A percentile compares a stretch with the other conserved stretches of the same genome.
Conservation (phyloP, 1,140 invertebrate species). For the Caenorhabditis briggsae region DNA sequence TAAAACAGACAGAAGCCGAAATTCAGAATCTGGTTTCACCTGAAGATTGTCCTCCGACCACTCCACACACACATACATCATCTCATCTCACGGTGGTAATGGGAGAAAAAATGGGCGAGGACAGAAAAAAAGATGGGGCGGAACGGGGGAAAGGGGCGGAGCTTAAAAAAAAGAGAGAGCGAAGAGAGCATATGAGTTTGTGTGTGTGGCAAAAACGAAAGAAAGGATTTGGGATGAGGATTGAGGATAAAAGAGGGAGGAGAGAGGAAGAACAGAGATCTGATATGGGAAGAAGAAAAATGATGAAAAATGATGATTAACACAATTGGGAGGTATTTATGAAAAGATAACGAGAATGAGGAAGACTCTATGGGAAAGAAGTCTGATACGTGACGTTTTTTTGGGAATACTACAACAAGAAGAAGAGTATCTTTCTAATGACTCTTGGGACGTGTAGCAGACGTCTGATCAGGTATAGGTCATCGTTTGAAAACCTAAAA, state of each 20-base stretch:
- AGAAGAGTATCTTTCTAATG: background rate
- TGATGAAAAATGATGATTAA: constrained; percentile 20
- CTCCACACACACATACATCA: background rate
- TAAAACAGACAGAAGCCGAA: background rate
- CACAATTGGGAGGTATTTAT: background rate
- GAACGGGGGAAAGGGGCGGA: constrained; percentile 21
- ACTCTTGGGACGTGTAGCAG: background rate
- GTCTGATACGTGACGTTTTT: constrained; percentile 18
- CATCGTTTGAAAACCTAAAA: background rate
- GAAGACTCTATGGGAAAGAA: background rate
- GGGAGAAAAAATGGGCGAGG: background rate
- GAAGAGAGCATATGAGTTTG: constrained; percentile 11
- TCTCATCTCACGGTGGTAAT: constrained; percentile 4
- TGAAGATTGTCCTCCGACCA: background rate
- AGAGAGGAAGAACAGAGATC: constrained; percentile 20
- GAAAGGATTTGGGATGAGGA: constrained; percentile 38
- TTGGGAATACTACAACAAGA: background rate
- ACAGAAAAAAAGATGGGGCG: constrained; percentile 10
- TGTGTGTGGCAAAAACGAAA: constrained; percentile 46
- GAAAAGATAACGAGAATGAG: background rate
- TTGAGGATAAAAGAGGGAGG: constrained; percentile 1
- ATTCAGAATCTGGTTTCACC: constrained; percentile 21
- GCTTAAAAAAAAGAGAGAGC: constrained; percentile 9
- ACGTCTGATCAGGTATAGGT: background rate
- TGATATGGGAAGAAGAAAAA: background rate